Evolutionary conservation across 2,888 invertebrate genomes (phyloP).

Genomic region (Ctena decussata): DNA sequence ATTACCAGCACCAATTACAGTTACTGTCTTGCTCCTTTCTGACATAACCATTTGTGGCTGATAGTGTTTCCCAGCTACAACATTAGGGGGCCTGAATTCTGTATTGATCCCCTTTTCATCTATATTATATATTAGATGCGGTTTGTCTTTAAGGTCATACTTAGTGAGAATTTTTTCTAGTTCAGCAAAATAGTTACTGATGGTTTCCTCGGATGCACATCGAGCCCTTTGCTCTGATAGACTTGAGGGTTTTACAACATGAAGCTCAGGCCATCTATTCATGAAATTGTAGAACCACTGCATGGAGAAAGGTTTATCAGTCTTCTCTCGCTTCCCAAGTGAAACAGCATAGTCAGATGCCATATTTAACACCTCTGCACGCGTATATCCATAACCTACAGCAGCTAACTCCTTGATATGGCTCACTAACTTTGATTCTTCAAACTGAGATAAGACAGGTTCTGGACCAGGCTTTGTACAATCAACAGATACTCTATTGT

Average conservation of each 20-base stretch:
- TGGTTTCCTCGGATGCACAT: background rate
- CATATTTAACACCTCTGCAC: conserved; percentile 26
- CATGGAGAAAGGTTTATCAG: background rate
- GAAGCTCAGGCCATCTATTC: conserved; percentile 30
- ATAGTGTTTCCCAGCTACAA: conserved; percentile 6
- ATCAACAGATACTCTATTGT: conserved; percentile 6
- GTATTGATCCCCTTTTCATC: conserved; percentile 49
- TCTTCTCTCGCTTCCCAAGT: background rate
- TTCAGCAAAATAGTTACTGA: conserved; percentile 18
- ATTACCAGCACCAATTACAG: conserved; percentile 42
- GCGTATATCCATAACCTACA: conserved; percentile 33
- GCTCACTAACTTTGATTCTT: conserved; percentile 29
- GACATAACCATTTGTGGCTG: conserved; percentile 10
- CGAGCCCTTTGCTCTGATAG: conserved; percentile 5
- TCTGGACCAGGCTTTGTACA: conserved; percentile 4
- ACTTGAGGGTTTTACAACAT: conserved; percentile 17
- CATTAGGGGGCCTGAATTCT: conserved; percentile 29
- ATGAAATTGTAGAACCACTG: background rate
- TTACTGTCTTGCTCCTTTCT: conserved; percentile 20
- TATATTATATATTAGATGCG: conserved; percentile 39
- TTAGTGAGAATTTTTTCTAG: conserved; percentile 17
- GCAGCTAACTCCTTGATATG: conserved; percentile 34
- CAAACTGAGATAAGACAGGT: conserved; percentile 12
- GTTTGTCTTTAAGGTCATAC: conserved; percentile 36
- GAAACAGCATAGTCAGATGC: conserved; percentile 24